Evolutionary conservation across 2,113 vertebrate species (phyloP).

Genomic region (Colistium nudipinnis): DNA sequence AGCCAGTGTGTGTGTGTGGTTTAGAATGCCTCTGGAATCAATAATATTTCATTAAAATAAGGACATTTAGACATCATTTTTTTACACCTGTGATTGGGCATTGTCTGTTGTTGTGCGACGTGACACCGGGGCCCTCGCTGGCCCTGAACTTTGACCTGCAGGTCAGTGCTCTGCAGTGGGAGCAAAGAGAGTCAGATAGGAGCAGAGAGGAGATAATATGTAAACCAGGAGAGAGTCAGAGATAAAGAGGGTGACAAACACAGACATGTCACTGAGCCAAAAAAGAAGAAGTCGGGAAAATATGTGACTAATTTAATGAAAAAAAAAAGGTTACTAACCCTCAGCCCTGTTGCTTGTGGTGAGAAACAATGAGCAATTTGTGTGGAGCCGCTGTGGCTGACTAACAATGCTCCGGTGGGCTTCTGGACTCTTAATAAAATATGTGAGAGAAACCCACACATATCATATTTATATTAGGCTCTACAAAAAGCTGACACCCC

Average conservation of each 20-base stretch:
- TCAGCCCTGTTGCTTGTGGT: background rate
- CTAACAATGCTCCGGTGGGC: too few relatives aligned
- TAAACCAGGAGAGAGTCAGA: slow-evolving; percentile 38
- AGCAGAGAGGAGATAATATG: slow-evolving; percentile 46
- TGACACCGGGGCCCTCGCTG: slow-evolving; percentile 37
- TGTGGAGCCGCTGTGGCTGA: background rate
- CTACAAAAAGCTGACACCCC: background rate
- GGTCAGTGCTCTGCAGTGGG: slow-evolving; percentile 24
- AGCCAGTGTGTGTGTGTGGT: background rate
- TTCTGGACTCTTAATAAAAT: background rate
- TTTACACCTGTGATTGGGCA: too few relatives aligned
- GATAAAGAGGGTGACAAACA: slow-evolving; percentile 10
- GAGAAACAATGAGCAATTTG: too few relatives aligned
- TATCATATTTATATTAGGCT: too few relatives aligned
- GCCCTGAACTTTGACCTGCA: slow-evolving; percentile 57
- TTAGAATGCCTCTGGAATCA: too few relatives aligned
- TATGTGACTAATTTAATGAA: background rate
- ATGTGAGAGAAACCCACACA: background rate
- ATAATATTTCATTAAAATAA: too few relatives aligned
- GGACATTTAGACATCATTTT: too few relatives aligned
- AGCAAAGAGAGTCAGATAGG: slow-evolving; percentile 1
- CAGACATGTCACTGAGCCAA: background rate
- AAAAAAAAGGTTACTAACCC: background rate
- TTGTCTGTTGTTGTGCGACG: too few relatives aligned
- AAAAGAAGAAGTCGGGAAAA: background rate